A percentile compares a stretch with the other conserved stretches of the same genome.
Conservation (phyloP, 1,140 invertebrate species). For the Bombus impatiens region DNA sequence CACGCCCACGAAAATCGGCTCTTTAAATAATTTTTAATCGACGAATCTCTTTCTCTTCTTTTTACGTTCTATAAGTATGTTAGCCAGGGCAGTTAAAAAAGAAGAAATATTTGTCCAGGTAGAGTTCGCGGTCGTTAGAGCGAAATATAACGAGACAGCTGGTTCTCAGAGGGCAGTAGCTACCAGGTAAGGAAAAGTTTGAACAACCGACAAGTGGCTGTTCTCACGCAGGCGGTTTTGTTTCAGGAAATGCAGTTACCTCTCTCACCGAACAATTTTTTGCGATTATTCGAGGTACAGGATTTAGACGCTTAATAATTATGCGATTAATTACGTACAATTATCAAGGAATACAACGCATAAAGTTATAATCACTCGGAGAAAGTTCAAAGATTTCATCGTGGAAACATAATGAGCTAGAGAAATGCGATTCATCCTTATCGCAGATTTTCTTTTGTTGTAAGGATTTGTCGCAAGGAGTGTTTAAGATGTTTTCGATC, state of each 20-base stretch:
- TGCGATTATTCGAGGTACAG: too few relatives aligned
- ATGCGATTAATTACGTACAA: too few relatives aligned
- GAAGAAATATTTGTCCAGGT: not conserved
- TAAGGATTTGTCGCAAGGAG: not conserved
- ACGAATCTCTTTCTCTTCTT: not conserved
- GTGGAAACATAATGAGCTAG: too few relatives aligned
- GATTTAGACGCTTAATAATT: too few relatives aligned
- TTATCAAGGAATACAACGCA: too few relatives aligned
- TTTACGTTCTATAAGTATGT: not conserved
- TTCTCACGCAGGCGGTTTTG: too few relatives aligned
- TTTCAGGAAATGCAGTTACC: too few relatives aligned
- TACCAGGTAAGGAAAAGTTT: not conserved
- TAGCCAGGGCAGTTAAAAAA: not conserved
- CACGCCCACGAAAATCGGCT: constrained; percentile 17
- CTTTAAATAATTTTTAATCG: not conserved
- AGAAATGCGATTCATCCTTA: too few relatives aligned
- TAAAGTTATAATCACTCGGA: too few relatives aligned
- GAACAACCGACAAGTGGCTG: not conserved
- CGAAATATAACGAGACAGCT: not conserved
- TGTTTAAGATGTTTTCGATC: not conserved
- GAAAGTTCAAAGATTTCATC: too few relatives aligned
- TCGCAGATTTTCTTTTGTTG: not conserved
- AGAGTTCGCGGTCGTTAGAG: not conserved
- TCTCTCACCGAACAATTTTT: too few relatives aligned
- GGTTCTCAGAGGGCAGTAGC: constrained; percentile 54